Conservation (phyloP, 2,797 vertebrate genomes). For the Ara ararauna region DNA sequence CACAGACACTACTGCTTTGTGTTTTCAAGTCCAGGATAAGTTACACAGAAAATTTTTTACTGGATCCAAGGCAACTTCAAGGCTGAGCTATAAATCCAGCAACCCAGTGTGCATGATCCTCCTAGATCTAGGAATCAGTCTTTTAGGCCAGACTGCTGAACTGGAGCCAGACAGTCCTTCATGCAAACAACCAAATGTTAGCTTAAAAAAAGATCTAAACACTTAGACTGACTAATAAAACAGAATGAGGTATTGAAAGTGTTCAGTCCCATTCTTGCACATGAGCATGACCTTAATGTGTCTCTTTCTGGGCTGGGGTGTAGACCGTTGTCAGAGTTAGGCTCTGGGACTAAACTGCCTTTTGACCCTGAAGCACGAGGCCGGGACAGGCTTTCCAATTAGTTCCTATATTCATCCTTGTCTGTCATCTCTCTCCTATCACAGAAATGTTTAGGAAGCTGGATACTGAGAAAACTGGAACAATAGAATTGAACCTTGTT, state of each 20-base stretch:
- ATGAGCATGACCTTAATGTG: not conserved
- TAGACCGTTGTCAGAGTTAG: not conserved
- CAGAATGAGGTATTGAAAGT: not conserved
- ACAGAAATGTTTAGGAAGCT: conserved; percentile 83
- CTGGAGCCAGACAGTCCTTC: not conserved
- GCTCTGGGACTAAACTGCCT: not conserved
- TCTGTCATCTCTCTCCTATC: not conserved
- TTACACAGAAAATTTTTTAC: not conserved
- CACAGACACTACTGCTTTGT: not conserved
- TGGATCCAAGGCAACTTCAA: not conserved
- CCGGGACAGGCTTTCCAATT: not conserved
- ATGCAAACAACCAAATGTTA: not conserved
- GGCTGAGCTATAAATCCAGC: not conserved
- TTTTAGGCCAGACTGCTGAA: not conserved
- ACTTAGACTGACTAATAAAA: not conserved
- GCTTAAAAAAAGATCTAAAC: not conserved
- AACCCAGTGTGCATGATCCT: not conserved
- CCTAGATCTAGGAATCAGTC: not conserved
- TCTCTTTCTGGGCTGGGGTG: not conserved
- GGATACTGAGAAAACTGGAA: conserved; percentile 80
- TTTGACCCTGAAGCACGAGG: not conserved
- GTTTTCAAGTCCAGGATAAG: not conserved
- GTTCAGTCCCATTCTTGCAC: not conserved
- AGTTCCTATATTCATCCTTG: not conserved
- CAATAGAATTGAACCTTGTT: conserved; percentile 73